Evolutionary conservation across 2,888 invertebrate genomes (phyloP).

Genomic region (Xanthostigma xanthostigma): DNA sequence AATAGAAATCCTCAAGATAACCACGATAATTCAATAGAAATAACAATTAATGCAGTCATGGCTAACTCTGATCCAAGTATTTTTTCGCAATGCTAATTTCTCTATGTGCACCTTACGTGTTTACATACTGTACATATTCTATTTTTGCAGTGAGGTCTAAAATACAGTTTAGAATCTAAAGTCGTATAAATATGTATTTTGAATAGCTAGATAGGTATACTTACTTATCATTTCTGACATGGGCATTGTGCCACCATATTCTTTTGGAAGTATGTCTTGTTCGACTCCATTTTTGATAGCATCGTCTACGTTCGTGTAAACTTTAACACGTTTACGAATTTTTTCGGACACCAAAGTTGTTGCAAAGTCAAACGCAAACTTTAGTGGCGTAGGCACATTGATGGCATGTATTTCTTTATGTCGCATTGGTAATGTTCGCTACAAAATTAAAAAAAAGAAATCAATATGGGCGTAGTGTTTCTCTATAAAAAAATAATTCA

Average conservation of each 20-base stretch:
- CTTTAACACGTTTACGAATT: constrained; percentile 50
- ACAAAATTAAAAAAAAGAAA: constrained; percentile 18
- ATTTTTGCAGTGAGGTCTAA: too few species aligned
- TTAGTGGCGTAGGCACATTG: constrained; percentile 57
- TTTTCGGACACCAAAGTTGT: constrained; percentile 64
- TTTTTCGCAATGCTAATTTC: too few species aligned
- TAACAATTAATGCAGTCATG: too few species aligned
- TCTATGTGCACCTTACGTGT: too few species aligned
- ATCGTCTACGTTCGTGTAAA: constrained; percentile 48
- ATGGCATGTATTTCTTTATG: constrained; percentile 68
- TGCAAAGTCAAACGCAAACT: constrained; percentile 62
- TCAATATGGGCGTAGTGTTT: neutral
- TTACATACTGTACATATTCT: too few species aligned
- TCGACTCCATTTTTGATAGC: constrained; percentile 28
- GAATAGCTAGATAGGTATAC: constrained; percentile 10
- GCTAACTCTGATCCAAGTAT: too few species aligned
- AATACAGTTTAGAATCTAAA: too few species aligned
- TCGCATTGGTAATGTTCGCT: constrained; percentile 63
- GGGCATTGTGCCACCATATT: constrained; percentile 71
- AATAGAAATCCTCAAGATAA: too few species aligned
- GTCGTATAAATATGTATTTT: too few species aligned
- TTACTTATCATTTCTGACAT: constrained; percentile 72
- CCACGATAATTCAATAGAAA: too few species aligned
- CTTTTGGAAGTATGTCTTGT: constrained; percentile 47
- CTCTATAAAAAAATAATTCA: neutral